A percentile compares a stretch with the other conserved stretches of the same genome.
These are phyloP conservation scores for Agelas oroides DNA, from an alignment of 37 sponge, comb jelly and placozoan genomes.

Conservation along the genomic window DNA sequence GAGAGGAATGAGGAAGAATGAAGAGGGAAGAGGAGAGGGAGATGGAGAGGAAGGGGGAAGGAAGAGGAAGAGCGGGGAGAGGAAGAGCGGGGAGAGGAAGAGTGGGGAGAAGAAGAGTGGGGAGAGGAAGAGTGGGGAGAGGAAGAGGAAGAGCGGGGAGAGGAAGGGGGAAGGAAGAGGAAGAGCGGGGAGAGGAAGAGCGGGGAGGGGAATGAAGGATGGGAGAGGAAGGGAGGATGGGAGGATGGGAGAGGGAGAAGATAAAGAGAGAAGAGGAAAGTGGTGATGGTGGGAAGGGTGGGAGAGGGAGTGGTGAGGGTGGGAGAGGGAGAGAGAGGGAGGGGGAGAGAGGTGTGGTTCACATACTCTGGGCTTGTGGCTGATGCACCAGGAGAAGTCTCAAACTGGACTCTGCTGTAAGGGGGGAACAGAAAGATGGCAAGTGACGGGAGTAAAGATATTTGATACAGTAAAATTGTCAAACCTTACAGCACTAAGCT, in stretches of 20 bases:
- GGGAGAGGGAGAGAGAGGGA: background rate
- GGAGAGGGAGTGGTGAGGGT: too few species aligned
- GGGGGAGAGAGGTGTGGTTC: background rate
- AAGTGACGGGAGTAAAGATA: too few species aligned
- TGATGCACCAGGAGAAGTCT: too few species aligned
- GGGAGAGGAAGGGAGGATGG: background rate
- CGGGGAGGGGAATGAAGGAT: background rate
- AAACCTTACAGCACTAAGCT: too few species aligned
- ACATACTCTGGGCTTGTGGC: background rate
- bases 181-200: background rate
- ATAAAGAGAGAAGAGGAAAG: background rate
- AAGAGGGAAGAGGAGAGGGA: slow-evolving; percentile 2
- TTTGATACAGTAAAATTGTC: too few species aligned
- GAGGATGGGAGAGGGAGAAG: too few species aligned
- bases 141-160: background rate
- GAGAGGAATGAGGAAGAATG: background rate
- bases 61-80: background rate
- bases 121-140: background rate
- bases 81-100: background rate
- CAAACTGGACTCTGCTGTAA: too few species aligned
- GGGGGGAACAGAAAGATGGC: too few species aligned
- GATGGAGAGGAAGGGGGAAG: background rate
- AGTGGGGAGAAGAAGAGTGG: background rate
- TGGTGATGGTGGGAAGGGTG: too few species aligned
- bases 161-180: background rate